phyloP scores from a whole-genome alignment of 2,113 vertebrate genomes.

The Lipophrys pholis region DNA sequence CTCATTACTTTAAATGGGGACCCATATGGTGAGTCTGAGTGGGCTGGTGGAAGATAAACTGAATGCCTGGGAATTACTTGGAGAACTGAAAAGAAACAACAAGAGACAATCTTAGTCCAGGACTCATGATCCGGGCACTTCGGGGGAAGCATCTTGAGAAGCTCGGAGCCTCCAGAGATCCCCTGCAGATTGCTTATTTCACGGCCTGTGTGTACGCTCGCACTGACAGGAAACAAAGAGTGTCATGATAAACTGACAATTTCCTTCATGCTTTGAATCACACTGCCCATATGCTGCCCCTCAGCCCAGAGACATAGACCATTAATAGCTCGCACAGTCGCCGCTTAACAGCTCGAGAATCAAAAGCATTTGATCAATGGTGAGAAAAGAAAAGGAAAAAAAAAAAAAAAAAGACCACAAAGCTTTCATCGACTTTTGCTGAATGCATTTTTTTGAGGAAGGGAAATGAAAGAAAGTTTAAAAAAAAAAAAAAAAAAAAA shows the following conservation, averaged over 20 bases:
- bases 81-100: slow-evolving; percentile 17
- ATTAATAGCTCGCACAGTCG: slow-evolving; percentile 38
- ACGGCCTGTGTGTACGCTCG: slow-evolving; percentile 56
- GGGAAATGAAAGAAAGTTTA: not conserved
- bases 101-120: not conserved
- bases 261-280: slow-evolving; percentile 1
- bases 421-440: slow-evolving; percentile 5
- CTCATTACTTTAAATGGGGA: slow-evolving; percentile 20
- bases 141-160: slow-evolving; percentile 20
- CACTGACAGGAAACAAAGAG: slow-evolving; percentile 19
- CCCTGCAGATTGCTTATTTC: slow-evolving; percentile 63
- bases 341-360: slow-evolving; percentile 6
- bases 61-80: slow-evolving; percentile 9
- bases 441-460: not conserved
- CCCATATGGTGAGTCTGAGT: slow-evolving; percentile 27
- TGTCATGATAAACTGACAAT: slow-evolving; percentile 45
- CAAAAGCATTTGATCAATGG: slow-evolving; percentile 27
- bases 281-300: not conserved
- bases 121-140: slow-evolving; percentile 28
- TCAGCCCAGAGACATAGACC: slow-evolving; percentile 30
- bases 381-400: slow-evolving; percentile 16
- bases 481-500: slow-evolving; percentile 9
- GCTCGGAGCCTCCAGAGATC: slow-evolving; percentile 20
- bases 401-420: slow-evolving; percentile 1
- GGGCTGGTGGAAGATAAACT: slow-evolving; percentile 1